Evolutionary conservation across 2,888 invertebrate genomes (phyloP).

Genomic region (Aethes cnicana): DNA sequence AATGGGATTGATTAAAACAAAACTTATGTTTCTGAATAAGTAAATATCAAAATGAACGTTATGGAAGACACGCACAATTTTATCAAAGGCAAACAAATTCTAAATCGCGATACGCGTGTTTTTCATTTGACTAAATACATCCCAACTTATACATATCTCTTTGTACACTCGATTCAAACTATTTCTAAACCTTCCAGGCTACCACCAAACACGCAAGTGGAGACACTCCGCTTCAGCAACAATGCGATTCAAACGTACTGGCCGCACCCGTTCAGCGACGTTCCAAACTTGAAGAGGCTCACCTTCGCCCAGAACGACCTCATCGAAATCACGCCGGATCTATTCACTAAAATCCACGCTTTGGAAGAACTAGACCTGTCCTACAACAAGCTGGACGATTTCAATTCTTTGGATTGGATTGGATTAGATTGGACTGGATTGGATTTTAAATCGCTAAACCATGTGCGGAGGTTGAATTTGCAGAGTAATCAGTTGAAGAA

Average conservation of each 20-base stretch:
- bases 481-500: conserved; percentile 70
- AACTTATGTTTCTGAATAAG: too few species aligned
- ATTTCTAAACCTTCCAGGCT: conserved; percentile 56
- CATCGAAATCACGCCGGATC: conserved; percentile 65
- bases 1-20: too few species aligned
- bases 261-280: conserved; percentile 71
- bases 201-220: conserved; percentile 67
- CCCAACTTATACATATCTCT: too few species aligned
- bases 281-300: conserved; percentile 63
- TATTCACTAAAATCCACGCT: conserved; percentile 65
- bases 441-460: conserved; percentile 63
- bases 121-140: too few species aligned
- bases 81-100: too few species aligned
- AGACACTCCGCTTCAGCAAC: conserved; percentile 65
- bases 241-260: conserved; percentile 72
- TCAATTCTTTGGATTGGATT: conserved; percentile 61
- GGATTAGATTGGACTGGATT: too few species aligned
- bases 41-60: too few species aligned
- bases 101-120: too few species aligned
- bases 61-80: too few species aligned
- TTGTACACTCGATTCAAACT: background rate
- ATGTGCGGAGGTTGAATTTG: conserved; percentile 66
- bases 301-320: conserved; percentile 78
- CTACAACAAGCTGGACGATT: conserved; percentile 68
- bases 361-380: conserved; percentile 80